Base-by-base conservation (phyloP, 1,140 invertebrate genomes). In the Drosophila arawakana region DNA sequence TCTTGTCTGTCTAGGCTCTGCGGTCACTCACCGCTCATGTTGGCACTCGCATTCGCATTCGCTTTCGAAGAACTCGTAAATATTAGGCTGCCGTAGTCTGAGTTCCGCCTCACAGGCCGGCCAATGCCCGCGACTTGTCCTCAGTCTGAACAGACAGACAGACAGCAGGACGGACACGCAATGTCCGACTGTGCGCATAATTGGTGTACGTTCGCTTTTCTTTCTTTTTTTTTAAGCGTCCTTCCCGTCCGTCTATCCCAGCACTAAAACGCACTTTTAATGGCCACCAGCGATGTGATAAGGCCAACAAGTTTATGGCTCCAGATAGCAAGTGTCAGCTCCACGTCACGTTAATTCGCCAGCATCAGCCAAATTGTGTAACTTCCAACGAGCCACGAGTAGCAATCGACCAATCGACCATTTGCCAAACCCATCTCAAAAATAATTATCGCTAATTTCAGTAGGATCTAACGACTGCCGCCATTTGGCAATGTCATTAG, bases 231-330 rank as follows among this genome's bases (percentile, higher is more conserved):
- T 30, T 30, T 30, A 30, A 30, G 25, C 25, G 25, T 30, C 25
- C 6, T 30, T 30, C 6, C 25, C 25, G 25, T 30, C 25, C 25
- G 50, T 74, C 67, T 67, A 63, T 74, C 35, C 41, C 65, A 60
- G 70, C 68, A 89, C 68, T 89, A 89, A 89, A 89, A 89, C 78
- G 75, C 62, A 70, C 72, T 76, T 89, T 89, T 89, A 89, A 89
- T 79, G 71, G 65, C 78, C 54, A 25, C 11, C 72, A 50, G 59
- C 69, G 61, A 78, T 78, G 50, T 54, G 78, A 89, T 89, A 89
- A 89, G 84, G 39, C 80, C 69, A 15, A 10, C 70, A 62, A 88
- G 80, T 88, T 88, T 88, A 88, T 88, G 80, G 84, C 80, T 89
- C 63, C 63, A 88, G 77, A 88, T 88, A 88, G 74, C 83, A 88